Evolutionary conservation across 2,113 vertebrate species (phyloP).

Genomic region (Eublepharis macularius): DNA sequence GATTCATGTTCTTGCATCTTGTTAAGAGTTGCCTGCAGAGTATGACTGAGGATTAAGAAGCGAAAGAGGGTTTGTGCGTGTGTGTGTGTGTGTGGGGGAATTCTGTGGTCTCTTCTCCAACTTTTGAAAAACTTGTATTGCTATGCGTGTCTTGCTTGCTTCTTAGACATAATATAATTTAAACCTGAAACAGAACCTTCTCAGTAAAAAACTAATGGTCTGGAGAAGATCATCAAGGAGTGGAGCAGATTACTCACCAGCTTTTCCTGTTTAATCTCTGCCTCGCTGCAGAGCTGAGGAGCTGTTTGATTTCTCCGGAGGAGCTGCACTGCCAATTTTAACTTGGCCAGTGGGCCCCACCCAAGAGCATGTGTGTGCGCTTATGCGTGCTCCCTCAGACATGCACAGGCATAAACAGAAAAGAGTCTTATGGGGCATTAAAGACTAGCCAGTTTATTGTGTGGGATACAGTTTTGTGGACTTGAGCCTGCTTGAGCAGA

Average conservation of each 20-base stretch:
- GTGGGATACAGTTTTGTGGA: no score
- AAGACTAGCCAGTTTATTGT: no score
- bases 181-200: not conserved
- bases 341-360: not conserved
- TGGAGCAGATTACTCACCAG: not conserved
- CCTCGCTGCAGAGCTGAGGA: not conserved
- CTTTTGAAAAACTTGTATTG: not conserved
- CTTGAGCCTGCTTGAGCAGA: no score
- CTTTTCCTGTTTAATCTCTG: not conserved
- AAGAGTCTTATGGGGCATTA: no score
- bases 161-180: not conserved
- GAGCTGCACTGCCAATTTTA: not conserved
- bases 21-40: not conserved
- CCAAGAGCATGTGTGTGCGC: not conserved
- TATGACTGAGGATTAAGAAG: not conserved
- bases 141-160: not conserved
- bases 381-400: not conserved
- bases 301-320: not conserved
- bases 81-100: not conserved
- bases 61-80: no score
- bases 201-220: not conserved
- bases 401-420: not conserved
- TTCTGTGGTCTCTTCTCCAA: not conserved
- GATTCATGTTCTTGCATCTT: not conserved
- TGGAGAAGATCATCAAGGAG: not conserved